Base-by-base conservation (phyloP, 2,888 invertebrate species). In the Apotomis betuletana region DNA sequence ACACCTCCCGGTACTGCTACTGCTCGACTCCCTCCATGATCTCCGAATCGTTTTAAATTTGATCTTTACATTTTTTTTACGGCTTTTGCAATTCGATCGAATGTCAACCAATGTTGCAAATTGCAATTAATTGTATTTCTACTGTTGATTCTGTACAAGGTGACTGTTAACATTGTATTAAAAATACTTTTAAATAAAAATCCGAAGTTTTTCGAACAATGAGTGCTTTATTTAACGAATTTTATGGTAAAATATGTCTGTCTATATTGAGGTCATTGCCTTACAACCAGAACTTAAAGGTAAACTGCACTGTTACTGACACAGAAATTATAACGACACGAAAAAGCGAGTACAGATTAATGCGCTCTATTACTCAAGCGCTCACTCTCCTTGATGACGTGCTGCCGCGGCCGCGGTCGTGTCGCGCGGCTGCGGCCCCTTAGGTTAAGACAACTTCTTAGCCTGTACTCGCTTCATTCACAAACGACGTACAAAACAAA, bases 181-280 rank as follows among this genome's bases (percentile, higher is more conserved):
- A 36, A 44, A 10, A 52, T 44, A 59, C 9, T 36, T 61, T 68
- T 52, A 62, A 75, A 73, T 73, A 75, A 79, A 78, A 77, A 80
- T 75, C 54, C 46, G 12, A 49, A 68, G 68, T 69, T 72, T 76
- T 81, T 87, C 80, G 92, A 92, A 92, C 92, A 92, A 92, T 91
- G 90, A 91, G 92, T 92, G 92, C 91, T 92, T 92, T 92, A 92
- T 90, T 92, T 61, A 92, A 92, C 92, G 89, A 92, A 91, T 92
- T 91, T 91, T 89, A 86, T 88, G 90, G 84, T 85, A 88, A 88
- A 88, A 87, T 73, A 74, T 70, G 86, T 89, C 90, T 87, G 87
- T 87, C 85, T 88, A 87, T 87, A 87, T 87, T 88, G 88, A 90
- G 86, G 87, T 90, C 84, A 85, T 85, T 83, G 78, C 81, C 80